Percentiles rank a stretch among this genome's conserved stretches.
phyloP scores from a whole-genome alignment of 2,888 invertebrate species.

The Margaritifera margaritifera region DNA sequence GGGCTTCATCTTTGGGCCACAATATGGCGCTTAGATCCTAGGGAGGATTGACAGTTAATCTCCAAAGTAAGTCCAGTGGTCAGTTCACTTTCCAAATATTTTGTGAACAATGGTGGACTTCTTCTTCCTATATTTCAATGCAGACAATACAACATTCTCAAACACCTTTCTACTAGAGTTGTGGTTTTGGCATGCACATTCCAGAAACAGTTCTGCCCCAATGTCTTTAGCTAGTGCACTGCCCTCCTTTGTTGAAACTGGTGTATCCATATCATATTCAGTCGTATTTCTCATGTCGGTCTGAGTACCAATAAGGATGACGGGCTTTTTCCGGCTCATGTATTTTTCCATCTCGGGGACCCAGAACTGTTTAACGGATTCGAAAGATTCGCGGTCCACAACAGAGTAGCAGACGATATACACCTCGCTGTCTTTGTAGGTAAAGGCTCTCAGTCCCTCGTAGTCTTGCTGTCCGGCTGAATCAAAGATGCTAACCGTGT shows the following conservation, averaged over 20 bases:
- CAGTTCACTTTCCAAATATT: conserved; percentile 39
- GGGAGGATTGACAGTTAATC: no score
- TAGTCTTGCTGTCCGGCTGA: conserved; percentile 62
- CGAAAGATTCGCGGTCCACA: conserved; percentile 56
- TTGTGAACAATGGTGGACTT: conserved; percentile 45
- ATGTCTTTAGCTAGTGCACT: conserved; percentile 46
- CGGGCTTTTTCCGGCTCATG: conserved; percentile 48
- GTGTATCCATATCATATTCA: conserved; percentile 41
- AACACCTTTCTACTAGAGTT: conserved; percentile 50
- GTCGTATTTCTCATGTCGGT: conserved; percentile 50
- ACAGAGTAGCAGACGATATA: conserved; percentile 59
- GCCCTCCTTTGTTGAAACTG: conserved; percentile 51
- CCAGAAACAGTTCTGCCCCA: conserved; percentile 51
- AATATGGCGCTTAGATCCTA: no score
- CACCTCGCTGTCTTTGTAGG: conserved; percentile 59
- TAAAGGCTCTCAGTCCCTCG: conserved; percentile 52
- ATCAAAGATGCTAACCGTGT: conserved; percentile 58
- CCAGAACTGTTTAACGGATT: conserved; percentile 54
- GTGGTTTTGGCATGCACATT: conserved; percentile 46
- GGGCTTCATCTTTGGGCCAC: no score
- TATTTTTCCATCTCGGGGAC: conserved; percentile 55
- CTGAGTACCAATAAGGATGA: conserved; percentile 59
- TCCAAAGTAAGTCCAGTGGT: no score
- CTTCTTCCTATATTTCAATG: conserved; percentile 50
- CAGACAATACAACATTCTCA: conserved; percentile 49